phyloP scores from a whole-genome alignment of 2,113 vertebrate species.

The Platichthys stellatus region DNA sequence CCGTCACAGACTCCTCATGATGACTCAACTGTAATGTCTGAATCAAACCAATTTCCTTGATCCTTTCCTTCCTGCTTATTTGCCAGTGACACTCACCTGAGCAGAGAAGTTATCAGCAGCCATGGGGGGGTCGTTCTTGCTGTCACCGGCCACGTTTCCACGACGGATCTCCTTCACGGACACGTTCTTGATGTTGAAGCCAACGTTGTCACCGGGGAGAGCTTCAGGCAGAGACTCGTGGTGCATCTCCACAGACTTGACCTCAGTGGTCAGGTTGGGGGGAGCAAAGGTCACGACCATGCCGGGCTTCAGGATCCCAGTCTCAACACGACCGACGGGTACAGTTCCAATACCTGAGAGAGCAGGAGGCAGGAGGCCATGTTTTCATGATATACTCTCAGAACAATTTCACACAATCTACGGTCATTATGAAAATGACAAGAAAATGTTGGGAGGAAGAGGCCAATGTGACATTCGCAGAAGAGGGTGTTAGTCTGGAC shows the following conservation, averaged over 20 bases:
- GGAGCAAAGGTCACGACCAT: conserved; percentile 87
- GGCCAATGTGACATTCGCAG: too few relatives aligned
- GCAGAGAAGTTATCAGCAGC: conserved; percentile 81
- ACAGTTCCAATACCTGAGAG: conserved; percentile 84
- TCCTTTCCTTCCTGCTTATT: too few relatives aligned
- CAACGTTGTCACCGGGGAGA: conserved; percentile 84
- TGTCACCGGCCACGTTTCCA: conserved; percentile 85
- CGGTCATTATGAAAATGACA: too few relatives aligned
- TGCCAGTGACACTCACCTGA: conserved; percentile 70
- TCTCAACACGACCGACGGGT: conserved; percentile 85
- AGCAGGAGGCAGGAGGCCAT: too few relatives aligned
- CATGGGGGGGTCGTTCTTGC: conserved; percentile 84
- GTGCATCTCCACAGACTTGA: conserved; percentile 88
- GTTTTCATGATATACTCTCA: too few relatives aligned
- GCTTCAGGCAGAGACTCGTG: conserved; percentile 83
- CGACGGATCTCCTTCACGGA: conserved; percentile 86
- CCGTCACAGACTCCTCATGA: too few relatives aligned
- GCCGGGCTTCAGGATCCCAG: conserved; percentile 82
- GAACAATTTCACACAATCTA: not conserved
- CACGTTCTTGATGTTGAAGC: conserved; percentile 86
- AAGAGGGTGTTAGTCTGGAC: too few relatives aligned
- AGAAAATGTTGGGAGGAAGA: too few relatives aligned
- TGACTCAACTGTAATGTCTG: not conserved
- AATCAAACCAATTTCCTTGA: not conserved
- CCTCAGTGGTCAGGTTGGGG: conserved; percentile 84